These are phyloP conservation scores for Drosophila atroscutellata DNA, from an alignment of 2,888 invertebrate species.

Conservation along the genomic window DNA sequence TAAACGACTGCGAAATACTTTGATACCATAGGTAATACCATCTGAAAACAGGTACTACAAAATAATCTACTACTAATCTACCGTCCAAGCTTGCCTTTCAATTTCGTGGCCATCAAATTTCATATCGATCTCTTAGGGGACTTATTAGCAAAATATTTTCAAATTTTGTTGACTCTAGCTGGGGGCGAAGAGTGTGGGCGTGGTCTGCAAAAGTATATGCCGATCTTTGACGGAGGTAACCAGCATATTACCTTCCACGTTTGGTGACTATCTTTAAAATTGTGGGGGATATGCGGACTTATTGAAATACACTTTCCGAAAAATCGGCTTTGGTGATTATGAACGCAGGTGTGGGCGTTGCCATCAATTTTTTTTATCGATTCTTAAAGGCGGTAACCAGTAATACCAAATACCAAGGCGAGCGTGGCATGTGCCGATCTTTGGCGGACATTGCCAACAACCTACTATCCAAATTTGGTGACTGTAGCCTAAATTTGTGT, in stretches of 20 bases:
- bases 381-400: too few species aligned
- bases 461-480: background rate
- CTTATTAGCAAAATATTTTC: too few species aligned
- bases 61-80: background rate
- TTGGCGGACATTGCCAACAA: background rate
- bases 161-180: too few species aligned
- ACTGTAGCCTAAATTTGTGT: background rate
- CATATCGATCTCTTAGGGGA: too few species aligned
- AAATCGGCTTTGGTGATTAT: background rate
- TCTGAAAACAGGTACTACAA: background rate
- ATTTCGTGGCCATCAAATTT: too few species aligned
- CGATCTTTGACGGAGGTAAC: too few species aligned
- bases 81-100: background rate
- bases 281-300: background rate
- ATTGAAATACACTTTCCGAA: background rate
- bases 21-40: background rate
- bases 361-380: too few species aligned
- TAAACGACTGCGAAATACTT: background rate
- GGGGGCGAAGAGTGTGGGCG: background rate
- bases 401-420: too few species aligned
- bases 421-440: background rate
- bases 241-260: too few species aligned
- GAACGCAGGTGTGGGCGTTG: background rate
- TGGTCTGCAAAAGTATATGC: background rate
- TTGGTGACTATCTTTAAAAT: background rate